phyloP scores from a whole-genome alignment of 2,113 vertebrate species.

The Agelaius tricolor region DNA sequence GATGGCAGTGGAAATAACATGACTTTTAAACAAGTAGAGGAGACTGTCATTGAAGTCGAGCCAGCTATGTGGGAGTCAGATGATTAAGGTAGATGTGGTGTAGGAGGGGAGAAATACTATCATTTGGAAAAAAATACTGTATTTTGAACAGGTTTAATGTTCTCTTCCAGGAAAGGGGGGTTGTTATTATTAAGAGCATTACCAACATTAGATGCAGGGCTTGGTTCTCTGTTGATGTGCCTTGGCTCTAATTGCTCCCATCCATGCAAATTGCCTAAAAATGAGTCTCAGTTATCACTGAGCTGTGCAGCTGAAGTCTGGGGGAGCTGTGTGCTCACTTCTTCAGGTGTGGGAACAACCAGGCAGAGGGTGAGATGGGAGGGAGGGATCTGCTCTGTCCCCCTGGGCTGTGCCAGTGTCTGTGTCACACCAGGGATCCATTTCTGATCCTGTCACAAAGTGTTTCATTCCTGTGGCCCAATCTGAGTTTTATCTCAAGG shows the following conservation, averaged over 20 bases:
- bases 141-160: slow-evolving; percentile 58
- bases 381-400: not conserved
- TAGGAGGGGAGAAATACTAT: slow-evolving; percentile 70
- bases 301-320: not conserved
- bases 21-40: slow-evolving; percentile 65
- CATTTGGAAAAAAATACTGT: slow-evolving; percentile 57
- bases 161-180: slow-evolving; percentile 30
- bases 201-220: slow-evolving; percentile 46
- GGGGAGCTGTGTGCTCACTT: not conserved
- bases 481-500: not conserved
- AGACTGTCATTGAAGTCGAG: slow-evolving; percentile 66
- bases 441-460: not conserved
- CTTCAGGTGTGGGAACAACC: not conserved
- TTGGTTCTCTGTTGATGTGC: slow-evolving; percentile 21
- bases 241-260: slow-evolving; percentile 22
- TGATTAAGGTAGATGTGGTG: slow-evolving; percentile 65
- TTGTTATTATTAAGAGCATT: slow-evolving; percentile 54
- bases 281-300: not conserved
- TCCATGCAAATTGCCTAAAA: slow-evolving; percentile 30
- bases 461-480: not conserved
- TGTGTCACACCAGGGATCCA: not conserved
- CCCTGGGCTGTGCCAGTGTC: rapidly evolving
- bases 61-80: slow-evolving; percentile 59
- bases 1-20: slow-evolving; percentile 61
- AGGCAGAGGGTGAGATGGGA: not conserved